Percentiles rank a stretch among this genome's conserved stretches.
These are phyloP conservation scores for Mugil cephalus DNA, from an alignment of 2,113 vertebrate genomes.

Conservation along the genomic window DNA sequence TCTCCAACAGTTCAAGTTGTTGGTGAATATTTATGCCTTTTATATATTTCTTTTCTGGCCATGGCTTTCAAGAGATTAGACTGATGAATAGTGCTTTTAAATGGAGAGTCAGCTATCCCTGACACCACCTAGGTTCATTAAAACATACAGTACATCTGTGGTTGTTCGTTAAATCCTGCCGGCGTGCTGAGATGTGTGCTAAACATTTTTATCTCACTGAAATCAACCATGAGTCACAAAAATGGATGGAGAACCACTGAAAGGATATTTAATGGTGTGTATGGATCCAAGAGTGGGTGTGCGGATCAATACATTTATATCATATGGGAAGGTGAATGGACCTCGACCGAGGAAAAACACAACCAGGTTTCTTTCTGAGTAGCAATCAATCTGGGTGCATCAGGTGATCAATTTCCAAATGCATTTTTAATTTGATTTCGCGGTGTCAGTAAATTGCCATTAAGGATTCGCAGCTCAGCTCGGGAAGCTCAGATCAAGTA, in stretches of 20 bases:
- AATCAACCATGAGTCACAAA: conserved; percentile 62
- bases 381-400: conserved; percentile 68
- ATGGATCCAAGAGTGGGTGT: conserved; percentile 60
- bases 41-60: neutral
- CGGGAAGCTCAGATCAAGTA: conserved; percentile 57
- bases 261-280: conserved; percentile 72
- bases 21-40: conserved; percentile 25
- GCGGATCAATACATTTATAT: conserved; percentile 74
- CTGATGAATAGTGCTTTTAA: too few species aligned
- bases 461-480: conserved; percentile 61
- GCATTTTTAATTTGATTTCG: conserved; percentile 82
- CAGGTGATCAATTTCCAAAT: conserved; percentile 81
- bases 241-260: conserved; percentile 69
- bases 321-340: conserved; percentile 61
- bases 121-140: conserved; percentile 39
- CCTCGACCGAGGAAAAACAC: conserved; percentile 55
- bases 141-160: conserved; percentile 18
- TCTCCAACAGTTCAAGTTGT: conserved; percentile 9
- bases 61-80: neutral
- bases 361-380: conserved; percentile 58
- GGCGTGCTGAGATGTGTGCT: conserved; percentile 8
- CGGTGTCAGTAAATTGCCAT: conserved; percentile 69
- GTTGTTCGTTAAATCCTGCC: conserved; percentile 20
- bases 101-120: conserved; percentile 41
- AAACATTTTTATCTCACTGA: conserved; percentile 49